Evolutionary conservation across 2,888 invertebrate genomes (phyloP).

Genomic region (Nebria brevicollis): DNA sequence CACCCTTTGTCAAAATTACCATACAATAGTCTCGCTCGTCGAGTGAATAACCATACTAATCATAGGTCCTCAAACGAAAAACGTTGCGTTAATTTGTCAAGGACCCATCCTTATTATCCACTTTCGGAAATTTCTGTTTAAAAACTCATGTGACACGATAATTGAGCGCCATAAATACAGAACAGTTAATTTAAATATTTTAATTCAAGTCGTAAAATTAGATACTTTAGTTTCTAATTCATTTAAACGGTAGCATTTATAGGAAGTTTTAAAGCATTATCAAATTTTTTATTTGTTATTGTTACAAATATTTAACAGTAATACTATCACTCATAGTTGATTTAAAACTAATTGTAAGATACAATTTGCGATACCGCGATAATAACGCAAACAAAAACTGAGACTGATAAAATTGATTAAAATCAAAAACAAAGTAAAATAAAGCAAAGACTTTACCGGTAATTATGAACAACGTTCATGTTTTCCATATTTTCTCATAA

Average conservation of each 20-base stretch:
- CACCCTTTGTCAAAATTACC: conserved; percentile 25
- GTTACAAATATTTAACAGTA: too few species aligned
- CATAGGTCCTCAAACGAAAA: conserved; percentile 13
- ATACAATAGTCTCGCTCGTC: conserved; percentile 12
- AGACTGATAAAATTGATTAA: neutral
- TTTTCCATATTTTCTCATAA: neutral
- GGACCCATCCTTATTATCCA: neutral
- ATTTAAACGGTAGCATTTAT: neutral
- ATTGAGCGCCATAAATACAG: neutral
- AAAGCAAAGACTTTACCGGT: neutral
- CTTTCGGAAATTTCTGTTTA: neutral
- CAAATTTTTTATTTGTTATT: too few species aligned
- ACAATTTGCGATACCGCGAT: too few species aligned
- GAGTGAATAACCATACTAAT: conserved; percentile 25
- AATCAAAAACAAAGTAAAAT: neutral
- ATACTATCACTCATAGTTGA: too few species aligned
- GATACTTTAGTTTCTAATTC: neutral
- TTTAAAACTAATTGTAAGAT: too few species aligned
- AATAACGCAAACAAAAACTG: neutral
- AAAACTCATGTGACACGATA: neutral
- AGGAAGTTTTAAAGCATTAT: too few species aligned
- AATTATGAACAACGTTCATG: neutral
- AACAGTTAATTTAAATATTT: neutral
- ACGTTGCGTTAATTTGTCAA: conserved; percentile 22
- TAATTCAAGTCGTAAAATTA: neutral